Base-by-base conservation (phyloP, 2,888 invertebrate species). In the Onthophagus sagittarius region DNA sequence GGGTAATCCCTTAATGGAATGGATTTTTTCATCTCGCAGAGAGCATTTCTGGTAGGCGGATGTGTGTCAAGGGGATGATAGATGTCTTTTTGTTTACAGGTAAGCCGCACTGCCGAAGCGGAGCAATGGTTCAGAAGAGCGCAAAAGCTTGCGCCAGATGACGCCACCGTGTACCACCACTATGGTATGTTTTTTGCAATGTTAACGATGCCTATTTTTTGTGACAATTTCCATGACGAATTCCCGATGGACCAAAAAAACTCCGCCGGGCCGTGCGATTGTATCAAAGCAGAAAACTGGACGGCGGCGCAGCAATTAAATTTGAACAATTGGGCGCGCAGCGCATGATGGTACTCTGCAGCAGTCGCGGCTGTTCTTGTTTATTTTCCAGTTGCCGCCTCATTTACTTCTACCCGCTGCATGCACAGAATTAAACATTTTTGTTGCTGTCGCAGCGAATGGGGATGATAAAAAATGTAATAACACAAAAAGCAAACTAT, bases 91-190 rank as follows among this genome's bases (percentile, higher is more conserved):
- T 71, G 80, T 82, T 77, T 88, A 87, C 88, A 94, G 93, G 90
- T 93, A 83, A 94, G 94, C 82, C 89, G 95, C 81, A 88, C 91
- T 74, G 87, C 90, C 72, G 96, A 96, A 85, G 96, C 97, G 0
- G 96, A 96, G 85, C 89, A 91, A 82, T 95, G 95, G 95, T 96
- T 95, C 84, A 90, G 92, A 81, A 93, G 93, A 84, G 97, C 96
- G 31, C 88, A 94, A 78, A 88, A 90, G 77, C 86, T 97, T 80
- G 95, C 95, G 74, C 95, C 96, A 15, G 89, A 91, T 77, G 95
- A 96, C 84, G 91, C 94, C 13, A 90, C 92, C 79, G 94, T 96
- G 70, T 92, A 94, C 85, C 94, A 96, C 86, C 95, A 96, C 86
- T 96, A 95, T 85, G 97, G 97, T 94, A 86, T 88, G 89, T 85